phyloP scores from a whole-genome alignment of 2,888 invertebrate species.

The Diplazon laetatorius region DNA sequence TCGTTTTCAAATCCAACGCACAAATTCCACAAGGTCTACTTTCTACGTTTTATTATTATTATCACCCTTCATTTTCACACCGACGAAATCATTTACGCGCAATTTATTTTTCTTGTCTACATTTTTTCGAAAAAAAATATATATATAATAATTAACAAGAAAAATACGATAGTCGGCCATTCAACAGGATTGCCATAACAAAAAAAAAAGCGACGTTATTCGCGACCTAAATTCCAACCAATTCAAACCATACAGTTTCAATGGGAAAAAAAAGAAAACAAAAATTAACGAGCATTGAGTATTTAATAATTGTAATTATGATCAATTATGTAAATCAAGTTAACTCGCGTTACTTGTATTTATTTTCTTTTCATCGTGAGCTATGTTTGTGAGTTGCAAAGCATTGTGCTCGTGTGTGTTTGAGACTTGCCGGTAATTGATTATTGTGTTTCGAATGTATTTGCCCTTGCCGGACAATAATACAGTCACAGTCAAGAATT shows the following conservation, averaged over 20 bases:
- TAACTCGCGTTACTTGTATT: not conserved
- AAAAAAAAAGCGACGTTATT: not conserved
- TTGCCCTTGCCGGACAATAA: slow-evolving; percentile 10
- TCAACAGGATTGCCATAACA: too few species aligned
- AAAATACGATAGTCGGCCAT: too few species aligned
- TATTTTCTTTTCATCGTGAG: too few species aligned
- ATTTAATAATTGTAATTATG: not conserved
- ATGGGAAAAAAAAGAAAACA: not conserved
- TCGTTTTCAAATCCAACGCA: not conserved
- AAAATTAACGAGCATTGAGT: too few species aligned
- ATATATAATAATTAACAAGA: too few species aligned
- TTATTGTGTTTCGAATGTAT: not conserved
- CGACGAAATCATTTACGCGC: too few species aligned
- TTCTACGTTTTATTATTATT: not conserved
- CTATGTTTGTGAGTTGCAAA: not conserved
- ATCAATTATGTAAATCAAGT: not conserved
- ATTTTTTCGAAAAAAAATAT: too few species aligned
- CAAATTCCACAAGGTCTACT: not conserved
- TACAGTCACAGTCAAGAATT: slow-evolving; percentile 19
- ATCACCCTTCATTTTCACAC: too few species aligned
- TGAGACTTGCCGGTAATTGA: not conserved
- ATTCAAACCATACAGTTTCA: not conserved
- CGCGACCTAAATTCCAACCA: not conserved
- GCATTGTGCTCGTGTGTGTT: not conserved
- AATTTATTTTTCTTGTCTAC: too few species aligned